Conservation (phyloP, 2,888 invertebrate genomes). For the Sericinus montela region DNA sequence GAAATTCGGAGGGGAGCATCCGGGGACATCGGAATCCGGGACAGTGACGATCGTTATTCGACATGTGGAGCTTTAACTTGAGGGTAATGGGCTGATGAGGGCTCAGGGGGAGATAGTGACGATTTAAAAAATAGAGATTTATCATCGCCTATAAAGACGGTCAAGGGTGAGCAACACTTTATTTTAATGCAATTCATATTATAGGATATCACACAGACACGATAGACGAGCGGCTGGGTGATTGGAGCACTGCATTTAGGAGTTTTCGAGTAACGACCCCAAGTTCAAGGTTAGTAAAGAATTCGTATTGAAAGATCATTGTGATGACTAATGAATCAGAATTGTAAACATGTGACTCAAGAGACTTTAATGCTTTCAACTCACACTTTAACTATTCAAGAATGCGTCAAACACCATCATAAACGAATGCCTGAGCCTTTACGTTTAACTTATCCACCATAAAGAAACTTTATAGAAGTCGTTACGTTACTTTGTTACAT, state of each 20-base stretch:
- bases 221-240: too few relatives aligned
- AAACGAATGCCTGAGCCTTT: not conserved
- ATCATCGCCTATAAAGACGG: not conserved
- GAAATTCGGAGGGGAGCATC: conserved; percentile 44
- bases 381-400: conserved; percentile 7
- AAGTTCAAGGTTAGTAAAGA: too few relatives aligned
- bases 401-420: conserved; percentile 6
- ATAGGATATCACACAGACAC: too few relatives aligned
- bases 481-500: conserved; percentile 9
- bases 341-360: conserved; percentile 6
- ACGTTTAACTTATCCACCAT: conserved; percentile 9
- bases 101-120: not conserved
- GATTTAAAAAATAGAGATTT: not conserved
- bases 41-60: conserved; percentile 30
- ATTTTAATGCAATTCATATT: too few relatives aligned
- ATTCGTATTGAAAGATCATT: too few relatives aligned
- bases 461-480: conserved; percentile 8
- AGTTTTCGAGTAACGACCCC: too few relatives aligned
- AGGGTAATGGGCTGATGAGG: conserved; percentile 9
- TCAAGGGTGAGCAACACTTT: too few relatives aligned
- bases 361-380: conserved; percentile 13
- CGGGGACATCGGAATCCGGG: conserved; percentile 31
- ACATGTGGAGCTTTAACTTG: conserved; percentile 33
- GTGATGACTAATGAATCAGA: not conserved
- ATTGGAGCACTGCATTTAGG: too few relatives aligned